phyloP scores from a whole-genome alignment of 2,888 invertebrate genomes.

The Thera britannica region DNA sequence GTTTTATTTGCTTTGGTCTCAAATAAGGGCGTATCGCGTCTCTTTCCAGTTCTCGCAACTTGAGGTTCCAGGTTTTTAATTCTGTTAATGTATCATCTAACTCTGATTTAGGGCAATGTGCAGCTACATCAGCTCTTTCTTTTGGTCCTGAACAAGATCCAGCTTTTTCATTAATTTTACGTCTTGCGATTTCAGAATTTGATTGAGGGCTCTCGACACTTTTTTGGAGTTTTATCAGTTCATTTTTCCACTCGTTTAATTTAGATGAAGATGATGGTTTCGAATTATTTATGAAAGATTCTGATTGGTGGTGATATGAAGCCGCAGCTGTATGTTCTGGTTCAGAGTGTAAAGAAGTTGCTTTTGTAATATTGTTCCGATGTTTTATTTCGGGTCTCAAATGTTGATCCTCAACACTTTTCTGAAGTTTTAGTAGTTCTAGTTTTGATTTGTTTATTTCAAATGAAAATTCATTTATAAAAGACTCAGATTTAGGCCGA shows the following conservation, averaged over 20 bases:
- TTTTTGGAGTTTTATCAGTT: constrained; percentile 22
- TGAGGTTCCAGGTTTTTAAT: constrained; percentile 24
- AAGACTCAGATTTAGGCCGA: constrained; percentile 25
- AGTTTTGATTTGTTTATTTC: constrained; percentile 20
- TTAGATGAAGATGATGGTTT: constrained; percentile 2
- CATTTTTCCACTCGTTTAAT: constrained; percentile 21
- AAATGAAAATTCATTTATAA: constrained; percentile 13
- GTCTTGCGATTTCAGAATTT: constrained; percentile 3
- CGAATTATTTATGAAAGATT: constrained; percentile 9
- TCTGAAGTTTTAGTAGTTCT: constrained; percentile 18
- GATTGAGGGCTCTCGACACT: constrained; percentile 19
- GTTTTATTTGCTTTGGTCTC: constrained; percentile 5
- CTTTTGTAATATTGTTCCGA: neutral
- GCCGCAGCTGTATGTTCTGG: constrained; percentile 2
- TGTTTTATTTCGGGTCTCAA: constrained; percentile 7
- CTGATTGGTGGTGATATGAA: constrained; percentile 12
- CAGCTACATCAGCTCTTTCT: neutral
- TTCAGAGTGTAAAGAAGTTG: constrained; percentile 2
- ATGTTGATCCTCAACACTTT: constrained; percentile 10
- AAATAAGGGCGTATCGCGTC: constrained; percentile 15
- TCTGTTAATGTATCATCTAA: constrained; percentile 15
- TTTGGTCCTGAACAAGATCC: constrained; percentile 16
- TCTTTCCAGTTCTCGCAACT: constrained; percentile 21
- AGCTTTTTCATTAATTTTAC: constrained; percentile 13
- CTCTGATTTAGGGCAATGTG: constrained; percentile 3